Conservation (phyloP, 53 echinoderm and acorn worm species). For the Apostichopus leukothele region DNA sequence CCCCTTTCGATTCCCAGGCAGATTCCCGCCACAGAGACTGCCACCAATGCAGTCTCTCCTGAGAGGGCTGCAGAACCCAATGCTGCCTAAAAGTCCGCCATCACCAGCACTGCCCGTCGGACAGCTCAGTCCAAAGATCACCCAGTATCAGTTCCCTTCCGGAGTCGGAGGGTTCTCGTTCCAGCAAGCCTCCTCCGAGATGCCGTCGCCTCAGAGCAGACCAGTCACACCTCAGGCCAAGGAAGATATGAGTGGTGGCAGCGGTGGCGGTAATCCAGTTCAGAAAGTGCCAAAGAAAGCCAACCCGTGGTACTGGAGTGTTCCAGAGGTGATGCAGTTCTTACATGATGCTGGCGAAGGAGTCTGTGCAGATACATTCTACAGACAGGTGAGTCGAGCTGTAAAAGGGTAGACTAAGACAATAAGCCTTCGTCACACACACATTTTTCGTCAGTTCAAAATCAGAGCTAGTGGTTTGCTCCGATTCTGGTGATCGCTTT, state of each 20-base stretch:
- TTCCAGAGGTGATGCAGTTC: conserved; percentile 90
- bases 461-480: too few species aligned
- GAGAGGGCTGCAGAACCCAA: conserved; percentile 8
- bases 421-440: too few species aligned
- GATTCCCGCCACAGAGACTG: conserved; percentile 56
- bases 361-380: conserved; percentile 88
- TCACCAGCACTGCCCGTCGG: conserved; percentile 39
- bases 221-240: background rate
- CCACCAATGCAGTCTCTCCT: conserved; percentile 50
- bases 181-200: background rate
- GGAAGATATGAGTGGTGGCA: background rate
- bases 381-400: conserved; percentile 73
- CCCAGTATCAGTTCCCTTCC: background rate
- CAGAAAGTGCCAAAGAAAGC: conserved; percentile 53
- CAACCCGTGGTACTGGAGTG: conserved; percentile 89
- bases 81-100: conserved; percentile 34
- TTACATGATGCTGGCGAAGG: conserved; percentile 86
- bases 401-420: too few species aligned
- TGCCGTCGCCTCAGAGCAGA: conserved; percentile 13
- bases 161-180: background rate
- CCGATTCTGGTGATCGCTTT: too few species aligned
- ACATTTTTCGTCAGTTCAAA: too few species aligned
- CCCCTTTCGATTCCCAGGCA: conserved; percentile 42
- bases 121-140: conserved; percentile 15
- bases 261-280: conserved; percentile 18